Conservation (phyloP, 2,113 vertebrate species). For the Gymnocephalus cernua region DNA sequence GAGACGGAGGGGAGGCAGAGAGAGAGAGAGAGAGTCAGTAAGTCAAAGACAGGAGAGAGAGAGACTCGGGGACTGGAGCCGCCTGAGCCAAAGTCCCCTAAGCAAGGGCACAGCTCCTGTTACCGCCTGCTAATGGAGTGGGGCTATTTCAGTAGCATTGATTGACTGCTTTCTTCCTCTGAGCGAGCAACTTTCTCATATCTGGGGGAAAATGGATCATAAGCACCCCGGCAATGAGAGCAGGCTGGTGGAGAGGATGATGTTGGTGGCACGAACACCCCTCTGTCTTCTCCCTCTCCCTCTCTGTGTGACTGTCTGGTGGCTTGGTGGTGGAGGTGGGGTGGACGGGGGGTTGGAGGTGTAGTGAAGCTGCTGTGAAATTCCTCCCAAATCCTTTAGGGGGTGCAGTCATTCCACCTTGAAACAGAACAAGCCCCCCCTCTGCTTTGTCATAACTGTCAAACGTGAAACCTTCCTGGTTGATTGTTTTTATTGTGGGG, state of each 20-base stretch:
- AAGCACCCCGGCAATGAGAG: conserved; percentile 77
- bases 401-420: conserved; percentile 93
- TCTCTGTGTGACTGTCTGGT: conserved; percentile 47
- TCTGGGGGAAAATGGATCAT: conserved; percentile 83
- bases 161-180: conserved; percentile 79
- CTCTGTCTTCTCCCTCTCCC: conserved; percentile 58
- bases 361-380: conserved; percentile 46
- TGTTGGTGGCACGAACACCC: conserved; percentile 74
- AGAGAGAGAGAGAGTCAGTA: conserved; percentile 49
- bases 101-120: conserved; percentile 81
- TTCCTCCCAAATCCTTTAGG: conserved; percentile 85
- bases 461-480: conserved; percentile 75
- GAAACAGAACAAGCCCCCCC: conserved; percentile 57
- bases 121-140: conserved; percentile 82
- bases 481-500: conserved; percentile 82
- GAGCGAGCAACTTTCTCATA: conserved; percentile 78
- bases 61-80: conserved; percentile 72
- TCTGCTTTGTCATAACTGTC: conserved; percentile 79
- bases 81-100: conserved; percentile 75
- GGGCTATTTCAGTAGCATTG: conserved; percentile 81
- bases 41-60: conserved; percentile 65
- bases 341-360: conserved; percentile 62
- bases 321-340: conserved; percentile 21
- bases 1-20: conserved; percentile 4
- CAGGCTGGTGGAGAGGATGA: conserved; percentile 68